phyloP scores from a whole-genome alignment of 2,113 vertebrate species.

The Grallaria varia region DNA sequence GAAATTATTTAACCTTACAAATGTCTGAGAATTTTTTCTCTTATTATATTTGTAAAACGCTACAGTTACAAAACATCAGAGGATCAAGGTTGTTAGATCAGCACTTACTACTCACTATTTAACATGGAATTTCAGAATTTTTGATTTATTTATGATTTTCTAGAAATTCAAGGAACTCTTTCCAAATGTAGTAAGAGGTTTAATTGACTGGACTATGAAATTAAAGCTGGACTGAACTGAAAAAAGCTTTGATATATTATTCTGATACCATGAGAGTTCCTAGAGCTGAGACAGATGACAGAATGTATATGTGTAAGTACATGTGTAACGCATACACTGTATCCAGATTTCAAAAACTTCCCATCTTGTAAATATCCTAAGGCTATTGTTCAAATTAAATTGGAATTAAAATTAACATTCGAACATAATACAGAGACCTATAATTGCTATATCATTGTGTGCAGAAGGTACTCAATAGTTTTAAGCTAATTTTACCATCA shows the following conservation, averaged over 20 bases:
- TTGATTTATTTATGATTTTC: not conserved
- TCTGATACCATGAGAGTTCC: not conserved
- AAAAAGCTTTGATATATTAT: not conserved
- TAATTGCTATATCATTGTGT: not conserved
- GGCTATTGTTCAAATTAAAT: not conserved
- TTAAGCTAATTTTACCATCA: not conserved
- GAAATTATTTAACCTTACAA: not conserved
- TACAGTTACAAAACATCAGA: not conserved
- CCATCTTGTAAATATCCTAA: not conserved
- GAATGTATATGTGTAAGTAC: not conserved
- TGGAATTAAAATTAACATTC: not conserved
- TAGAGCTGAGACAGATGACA: not conserved
- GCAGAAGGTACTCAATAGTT: not conserved
- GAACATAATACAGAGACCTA: not conserved
- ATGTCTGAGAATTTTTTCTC: not conserved
- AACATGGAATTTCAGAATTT: not conserved
- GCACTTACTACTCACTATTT: not conserved
- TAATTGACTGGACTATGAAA: not conserved
- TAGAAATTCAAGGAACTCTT: not conserved
- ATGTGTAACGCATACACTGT: accelerated
- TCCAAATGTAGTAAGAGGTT: not conserved
- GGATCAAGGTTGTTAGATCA: not conserved
- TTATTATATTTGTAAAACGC: not conserved
- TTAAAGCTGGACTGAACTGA: not conserved
- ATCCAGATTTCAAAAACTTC: not conserved